Evolutionary conservation across 2,113 vertebrate species (phyloP).

Genomic region (Serinus canaria): DNA sequence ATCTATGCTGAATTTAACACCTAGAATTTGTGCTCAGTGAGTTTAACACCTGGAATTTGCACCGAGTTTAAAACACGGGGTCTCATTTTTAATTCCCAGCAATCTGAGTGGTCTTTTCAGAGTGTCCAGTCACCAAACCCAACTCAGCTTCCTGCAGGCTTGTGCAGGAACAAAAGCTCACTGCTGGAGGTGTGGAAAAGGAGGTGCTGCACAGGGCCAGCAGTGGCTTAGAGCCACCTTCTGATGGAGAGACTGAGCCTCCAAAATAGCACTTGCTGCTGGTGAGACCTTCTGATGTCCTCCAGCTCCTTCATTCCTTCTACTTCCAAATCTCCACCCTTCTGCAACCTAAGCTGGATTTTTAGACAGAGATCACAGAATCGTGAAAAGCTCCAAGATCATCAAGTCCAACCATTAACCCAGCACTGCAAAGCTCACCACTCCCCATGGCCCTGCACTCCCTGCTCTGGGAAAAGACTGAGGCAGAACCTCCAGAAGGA

Average conservation of each 20-base stretch:
- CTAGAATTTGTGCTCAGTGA: too few species aligned
- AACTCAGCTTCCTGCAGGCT: neutral
- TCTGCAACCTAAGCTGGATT: neutral
- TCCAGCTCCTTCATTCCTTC: neutral
- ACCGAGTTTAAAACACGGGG: fast-evolving
- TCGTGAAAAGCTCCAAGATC: neutral
- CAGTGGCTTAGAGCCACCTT: neutral
- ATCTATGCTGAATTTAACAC: neutral
- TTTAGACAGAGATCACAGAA: neutral
- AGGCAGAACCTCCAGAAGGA: neutral
- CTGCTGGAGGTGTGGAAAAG: neutral
- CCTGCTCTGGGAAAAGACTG: neutral
- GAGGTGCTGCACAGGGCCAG: neutral
- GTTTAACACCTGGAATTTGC: neutral
- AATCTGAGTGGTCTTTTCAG: neutral
- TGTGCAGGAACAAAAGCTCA: neutral
- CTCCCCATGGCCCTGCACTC: neutral
- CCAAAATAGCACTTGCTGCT: neutral
- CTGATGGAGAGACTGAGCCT: neutral
- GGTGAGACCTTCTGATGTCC: neutral
- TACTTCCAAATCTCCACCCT: neutral
- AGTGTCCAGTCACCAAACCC: neutral
- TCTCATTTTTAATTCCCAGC: neutral
- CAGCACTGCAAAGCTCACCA: neutral
- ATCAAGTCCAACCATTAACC: neutral